Evolutionary conservation across 2,888 invertebrate species (phyloP).

Genomic region (Trichogramma evanescens): DNA sequence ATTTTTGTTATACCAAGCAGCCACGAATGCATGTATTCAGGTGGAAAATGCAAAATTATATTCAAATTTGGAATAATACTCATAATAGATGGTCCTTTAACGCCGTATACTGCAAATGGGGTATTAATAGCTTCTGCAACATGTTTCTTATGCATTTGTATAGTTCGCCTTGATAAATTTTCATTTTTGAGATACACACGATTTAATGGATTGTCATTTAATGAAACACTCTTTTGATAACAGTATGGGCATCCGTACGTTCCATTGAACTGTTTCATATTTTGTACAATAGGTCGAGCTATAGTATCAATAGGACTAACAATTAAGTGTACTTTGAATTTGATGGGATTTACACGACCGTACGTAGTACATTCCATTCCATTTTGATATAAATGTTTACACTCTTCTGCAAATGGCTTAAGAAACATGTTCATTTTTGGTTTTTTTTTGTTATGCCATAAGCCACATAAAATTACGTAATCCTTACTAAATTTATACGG

Average conservation of each 20-base stretch:
- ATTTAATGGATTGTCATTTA: neutral
- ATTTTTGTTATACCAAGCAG: constrained; percentile 18
- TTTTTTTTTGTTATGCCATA: constrained; percentile 5
- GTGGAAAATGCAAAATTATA: constrained; percentile 18
- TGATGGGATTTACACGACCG: neutral
- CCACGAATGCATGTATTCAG: constrained; percentile 22
- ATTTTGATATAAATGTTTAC: neutral
- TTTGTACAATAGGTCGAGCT: constrained; percentile 3
- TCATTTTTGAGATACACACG: neutral
- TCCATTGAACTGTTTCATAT: constrained; percentile 7
- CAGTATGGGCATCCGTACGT: constrained; percentile 8
- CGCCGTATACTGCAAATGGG: neutral
- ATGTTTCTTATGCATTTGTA: neutral
- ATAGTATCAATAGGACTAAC: constrained; percentile 2
- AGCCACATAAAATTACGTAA: constrained; percentile 6
- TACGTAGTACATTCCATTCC: neutral
- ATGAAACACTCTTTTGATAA: neutral
- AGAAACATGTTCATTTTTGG: constrained; percentile 9
- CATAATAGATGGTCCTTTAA: constrained; percentile 12
- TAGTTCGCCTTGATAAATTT: neutral
- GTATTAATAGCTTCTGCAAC: neutral
- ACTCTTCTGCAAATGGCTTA: constrained; percentile 12
- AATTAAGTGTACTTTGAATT: neutral
- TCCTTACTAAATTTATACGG: constrained; percentile 1
- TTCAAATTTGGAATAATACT: constrained; percentile 13